A percentile compares a stretch with the other conserved stretches of the same genome.
Conservation (phyloP, 35 echinoderm and acorn worm genomes). For the Ophiothrix spiculata region DNA sequence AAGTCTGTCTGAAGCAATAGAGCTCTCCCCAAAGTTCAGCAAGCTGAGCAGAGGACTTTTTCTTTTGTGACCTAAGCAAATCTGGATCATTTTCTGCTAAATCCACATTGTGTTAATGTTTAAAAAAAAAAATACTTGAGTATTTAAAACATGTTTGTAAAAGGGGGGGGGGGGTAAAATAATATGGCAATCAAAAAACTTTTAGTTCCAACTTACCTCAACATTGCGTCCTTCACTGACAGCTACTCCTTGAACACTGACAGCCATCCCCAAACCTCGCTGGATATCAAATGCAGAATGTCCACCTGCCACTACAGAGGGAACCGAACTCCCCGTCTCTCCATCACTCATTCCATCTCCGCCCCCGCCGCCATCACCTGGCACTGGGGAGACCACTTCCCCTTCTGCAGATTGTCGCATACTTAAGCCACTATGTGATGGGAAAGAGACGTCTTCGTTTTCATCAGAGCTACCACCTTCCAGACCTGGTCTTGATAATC, state of each 20-base stretch:
- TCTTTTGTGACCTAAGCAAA: no score
- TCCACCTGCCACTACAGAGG: slow-evolving; percentile 12
- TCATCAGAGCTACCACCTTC: slow-evolving; percentile 96
- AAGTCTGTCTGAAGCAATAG: no score
- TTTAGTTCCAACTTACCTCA: slow-evolving; percentile 39
- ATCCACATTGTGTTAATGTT: no score
- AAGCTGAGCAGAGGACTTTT: no score
- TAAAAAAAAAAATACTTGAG: no score
- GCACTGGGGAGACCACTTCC: slow-evolving; percentile 71
- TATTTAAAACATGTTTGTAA: no score
- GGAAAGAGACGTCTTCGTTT: slow-evolving; percentile 31
- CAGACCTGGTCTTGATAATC: slow-evolving; percentile 55
- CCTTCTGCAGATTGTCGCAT: slow-evolving; percentile 87
- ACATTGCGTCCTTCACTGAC: slow-evolving; percentile 36
- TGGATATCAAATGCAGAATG: not conserved
- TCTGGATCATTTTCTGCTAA: no score
- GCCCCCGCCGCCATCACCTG: slow-evolving; percentile 93
- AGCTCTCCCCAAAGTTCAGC: no score
- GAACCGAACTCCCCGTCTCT: slow-evolving; percentile 37
- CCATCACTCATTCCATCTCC: slow-evolving; percentile 98
- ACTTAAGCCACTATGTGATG: not conserved
- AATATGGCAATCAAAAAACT: no score
- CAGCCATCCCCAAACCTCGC: not conserved
- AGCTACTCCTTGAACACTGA: slow-evolving; percentile 14
- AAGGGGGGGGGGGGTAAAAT: no score